phyloP scores from a whole-genome alignment of 2,113 vertebrate genomes.

The Vanacampus margaritifer region DNA sequence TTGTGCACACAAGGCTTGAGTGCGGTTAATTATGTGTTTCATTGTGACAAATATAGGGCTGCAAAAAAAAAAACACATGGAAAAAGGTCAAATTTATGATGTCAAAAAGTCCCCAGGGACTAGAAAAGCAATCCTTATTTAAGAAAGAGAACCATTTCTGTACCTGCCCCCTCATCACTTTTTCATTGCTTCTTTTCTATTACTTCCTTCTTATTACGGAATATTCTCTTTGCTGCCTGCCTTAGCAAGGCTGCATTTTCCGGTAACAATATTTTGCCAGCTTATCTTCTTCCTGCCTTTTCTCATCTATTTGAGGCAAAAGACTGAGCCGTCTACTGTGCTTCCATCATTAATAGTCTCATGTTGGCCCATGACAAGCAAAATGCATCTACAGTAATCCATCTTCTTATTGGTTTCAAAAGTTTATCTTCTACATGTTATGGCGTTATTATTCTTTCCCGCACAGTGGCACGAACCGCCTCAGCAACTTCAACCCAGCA shows the following conservation, averaged over 20 bases:
- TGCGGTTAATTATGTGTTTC: conserved; percentile 19
- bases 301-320: conserved; percentile 9
- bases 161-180: conserved; percentile 5
- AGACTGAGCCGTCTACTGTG: too few relatives aligned
- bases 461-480: not conserved
- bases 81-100: not conserved
- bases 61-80: not conserved
- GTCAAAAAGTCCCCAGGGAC: not conserved
- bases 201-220: conserved; percentile 17
- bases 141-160: conserved; percentile 9
- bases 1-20: conserved; percentile 1
- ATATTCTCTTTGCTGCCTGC: conserved; percentile 14
- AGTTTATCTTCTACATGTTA: conserved; percentile 10
- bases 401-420: conserved; percentile 18
- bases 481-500: not conserved
- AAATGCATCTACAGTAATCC: conserved; percentile 34
- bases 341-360: conserved; percentile 20
- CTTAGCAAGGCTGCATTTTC: not conserved
- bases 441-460: conserved; percentile 23
- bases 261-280: conserved; percentile 4
- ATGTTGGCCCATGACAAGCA: conserved; percentile 24
- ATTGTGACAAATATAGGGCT: conserved; percentile 16
- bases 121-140: not conserved
- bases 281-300: conserved; percentile 28
- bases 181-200: conserved; percentile 10